Evolutionary conservation across 2,888 invertebrate species (phyloP), one percentile per base, ranked within the genome.

Genomic region (Sicus ferrugineus): DNA sequence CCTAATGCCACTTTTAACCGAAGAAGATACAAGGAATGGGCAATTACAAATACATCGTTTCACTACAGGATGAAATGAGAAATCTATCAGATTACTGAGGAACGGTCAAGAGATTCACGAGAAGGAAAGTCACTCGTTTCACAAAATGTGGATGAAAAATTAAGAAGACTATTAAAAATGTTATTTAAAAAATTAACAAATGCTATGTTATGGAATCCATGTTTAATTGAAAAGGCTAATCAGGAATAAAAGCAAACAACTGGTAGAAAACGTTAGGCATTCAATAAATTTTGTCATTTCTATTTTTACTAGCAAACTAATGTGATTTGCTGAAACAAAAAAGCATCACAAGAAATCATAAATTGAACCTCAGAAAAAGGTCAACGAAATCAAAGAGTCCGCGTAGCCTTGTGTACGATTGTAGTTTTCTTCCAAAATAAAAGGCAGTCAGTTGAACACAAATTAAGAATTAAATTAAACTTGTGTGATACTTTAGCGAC

Each of bases 11-110:
- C n/a, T n/a, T n/a, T n/a, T n/a, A n/a, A n/a, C 46, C 6, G 46
- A 3, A 46, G n/a, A 46, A 46, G 9, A 34, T 5, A 34, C 38
- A 34, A n/a, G n/a, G n/a, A n/a, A n/a, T n/a, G n/a, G n/a, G 28
- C 28, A 21, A 26, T 2, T 4, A 26, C 21, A 19, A 34, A 21
- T 21, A 48, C 28, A n/a, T 26, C 77, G 78, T 78, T 79, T 79
- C 80, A 80, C 80, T 78, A 79, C 79, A 80, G 79, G 77, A 76
- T 76, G 75, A 80, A 80, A 80, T 79, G 79, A 78, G 79, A 79
- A 80, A 75, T 73, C 61, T 54, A 71, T 69, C 67, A 28, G 48
- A 69, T 71, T 69, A 69, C 67, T 11, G n/a, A 46, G 23, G 50
- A 52, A 21, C 23, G 48, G 6, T 16, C n/a, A 7, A 16, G 48